These are phyloP conservation scores for Premnoplex brunnescens DNA, from an alignment of 2,797 vertebrate genomes.

Conservation along the genomic window DNA sequence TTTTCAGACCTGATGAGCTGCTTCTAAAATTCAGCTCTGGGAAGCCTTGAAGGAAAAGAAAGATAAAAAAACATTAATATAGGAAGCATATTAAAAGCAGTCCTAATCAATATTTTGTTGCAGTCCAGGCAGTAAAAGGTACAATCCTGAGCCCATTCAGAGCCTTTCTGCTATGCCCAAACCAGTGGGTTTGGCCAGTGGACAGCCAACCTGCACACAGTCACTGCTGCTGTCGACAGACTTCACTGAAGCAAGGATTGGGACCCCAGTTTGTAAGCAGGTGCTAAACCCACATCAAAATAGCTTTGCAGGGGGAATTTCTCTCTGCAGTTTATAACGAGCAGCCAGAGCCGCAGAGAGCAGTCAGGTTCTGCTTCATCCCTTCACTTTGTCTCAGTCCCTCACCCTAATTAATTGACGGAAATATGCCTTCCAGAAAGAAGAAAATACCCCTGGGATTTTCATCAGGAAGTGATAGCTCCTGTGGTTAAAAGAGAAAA, in stretches of 20 bases:
- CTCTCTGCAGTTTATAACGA: background rate
- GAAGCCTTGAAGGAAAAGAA: background rate
- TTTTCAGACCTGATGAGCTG: background rate
- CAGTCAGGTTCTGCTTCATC: constrained; percentile 31
- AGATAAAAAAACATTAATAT: background rate
- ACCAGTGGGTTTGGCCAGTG: background rate
- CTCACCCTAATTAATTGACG: constrained; percentile 72
- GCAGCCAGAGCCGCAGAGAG: constrained; percentile 6
- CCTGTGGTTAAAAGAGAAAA: constrained; percentile 63
- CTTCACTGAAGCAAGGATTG: background rate
- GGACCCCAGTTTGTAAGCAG: background rate
- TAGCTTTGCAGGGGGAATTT: background rate
- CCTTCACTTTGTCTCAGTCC: background rate
- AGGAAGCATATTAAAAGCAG: background rate
- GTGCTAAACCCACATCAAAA: background rate
- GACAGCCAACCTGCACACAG: rapidly evolving
- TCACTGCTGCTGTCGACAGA: background rate
- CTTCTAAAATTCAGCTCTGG: background rate
- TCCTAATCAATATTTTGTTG: background rate
- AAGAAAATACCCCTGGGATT: constrained; percentile 65
- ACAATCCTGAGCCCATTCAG: background rate
- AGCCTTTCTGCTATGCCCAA: background rate
- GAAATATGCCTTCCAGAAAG: constrained; percentile 72
- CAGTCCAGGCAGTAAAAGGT: background rate
- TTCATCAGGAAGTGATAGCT: constrained; percentile 73